phyloP scores from a whole-genome alignment of 2,113 vertebrate species.

The Sinosuthora webbiana region DNA sequence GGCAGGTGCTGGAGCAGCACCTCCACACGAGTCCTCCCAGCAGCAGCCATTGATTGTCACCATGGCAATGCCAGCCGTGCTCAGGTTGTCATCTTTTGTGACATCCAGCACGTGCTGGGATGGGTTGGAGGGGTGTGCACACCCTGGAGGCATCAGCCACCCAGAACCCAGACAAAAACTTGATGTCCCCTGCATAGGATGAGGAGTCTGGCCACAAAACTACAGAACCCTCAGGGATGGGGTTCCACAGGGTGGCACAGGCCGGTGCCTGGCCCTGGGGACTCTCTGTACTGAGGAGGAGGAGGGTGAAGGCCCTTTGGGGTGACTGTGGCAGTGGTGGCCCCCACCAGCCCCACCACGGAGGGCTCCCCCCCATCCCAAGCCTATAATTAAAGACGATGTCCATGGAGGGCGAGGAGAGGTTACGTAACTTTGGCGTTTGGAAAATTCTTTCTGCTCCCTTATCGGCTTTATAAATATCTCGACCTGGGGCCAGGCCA shows the following conservation, averaged over 20 bases:
- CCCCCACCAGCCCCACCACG: rapidly evolving
- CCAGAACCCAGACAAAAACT: not conserved
- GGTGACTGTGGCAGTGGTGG: rapidly evolving
- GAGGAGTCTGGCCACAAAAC: rapidly evolving
- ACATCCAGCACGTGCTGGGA: rapidly evolving
- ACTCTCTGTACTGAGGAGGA: rapidly evolving
- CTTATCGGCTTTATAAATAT: slow-evolving; percentile 52
- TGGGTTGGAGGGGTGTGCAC: not conserved
- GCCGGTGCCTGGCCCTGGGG: not conserved
- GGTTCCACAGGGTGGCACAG: not conserved
- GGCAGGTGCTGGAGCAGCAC: not conserved
- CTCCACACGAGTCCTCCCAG: not conserved
- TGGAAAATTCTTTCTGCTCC: slow-evolving; percentile 62
- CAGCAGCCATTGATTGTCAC: not conserved
- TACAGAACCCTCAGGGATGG: not conserved
- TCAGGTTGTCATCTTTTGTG: not conserved
- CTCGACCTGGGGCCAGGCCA: not conserved
- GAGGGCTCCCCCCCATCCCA: not conserved
- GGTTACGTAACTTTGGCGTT: not conserved
- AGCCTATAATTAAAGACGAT: not conserved
- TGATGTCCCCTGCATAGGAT: not conserved
- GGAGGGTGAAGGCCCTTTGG: not conserved
- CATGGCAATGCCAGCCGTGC: not conserved
- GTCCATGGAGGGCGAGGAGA: not conserved
- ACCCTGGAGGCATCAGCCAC: not conserved